These are phyloP conservation scores for Montipora efflorescens DNA, from an alignment of 64 coral and sea anemone genomes.

Conservation along the genomic window DNA sequence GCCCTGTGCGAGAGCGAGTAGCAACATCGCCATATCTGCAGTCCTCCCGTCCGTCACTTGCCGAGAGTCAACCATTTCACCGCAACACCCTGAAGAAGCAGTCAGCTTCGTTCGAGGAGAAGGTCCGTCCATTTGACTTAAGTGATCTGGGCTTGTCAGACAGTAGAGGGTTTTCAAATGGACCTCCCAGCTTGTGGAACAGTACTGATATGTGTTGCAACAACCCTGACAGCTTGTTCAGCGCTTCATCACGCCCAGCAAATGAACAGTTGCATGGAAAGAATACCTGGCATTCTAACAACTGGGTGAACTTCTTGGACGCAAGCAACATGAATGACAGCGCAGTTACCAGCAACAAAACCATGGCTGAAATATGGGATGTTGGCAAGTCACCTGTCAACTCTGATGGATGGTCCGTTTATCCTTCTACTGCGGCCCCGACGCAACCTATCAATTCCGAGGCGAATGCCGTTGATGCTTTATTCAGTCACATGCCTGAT, in stretches of 20 bases:
- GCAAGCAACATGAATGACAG: slow-evolving; percentile 40
- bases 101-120: slow-evolving; percentile 28
- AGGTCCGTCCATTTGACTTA: slow-evolving; percentile 20
- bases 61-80: slow-evolving; percentile 46
- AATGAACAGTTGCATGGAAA: slow-evolving; percentile 70
- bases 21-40: slow-evolving; percentile 7
- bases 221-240: slow-evolving; percentile 86
- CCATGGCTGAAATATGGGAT: slow-evolving; percentile 91
- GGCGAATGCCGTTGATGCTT: slow-evolving; percentile 80
- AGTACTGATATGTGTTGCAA: slow-evolving; percentile 40
- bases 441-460: slow-evolving; percentile 1
- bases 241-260: slow-evolving; percentile 36
- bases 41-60: slow-evolving; percentile 29
- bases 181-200: slow-evolving; percentile 19
- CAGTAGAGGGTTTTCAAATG: slow-evolving; percentile 24
- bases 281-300: slow-evolving; percentile 60
- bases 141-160: slow-evolving; percentile 61
- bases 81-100: slow-evolving; percentile 18
- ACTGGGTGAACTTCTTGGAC: slow-evolving; percentile 96
- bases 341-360: slow-evolving; percentile 64
- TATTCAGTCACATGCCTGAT: slow-evolving; percentile 82
- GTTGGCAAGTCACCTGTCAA: slow-evolving; percentile 57
- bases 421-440: slow-evolving; percentile 1
- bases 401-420: slow-evolving; percentile 83
- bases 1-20: slow-evolving; percentile 28